These are phyloP conservation scores for Bombus affinis DNA, from an alignment of 1,140 invertebrate genomes.

Conservation along the genomic window DNA sequence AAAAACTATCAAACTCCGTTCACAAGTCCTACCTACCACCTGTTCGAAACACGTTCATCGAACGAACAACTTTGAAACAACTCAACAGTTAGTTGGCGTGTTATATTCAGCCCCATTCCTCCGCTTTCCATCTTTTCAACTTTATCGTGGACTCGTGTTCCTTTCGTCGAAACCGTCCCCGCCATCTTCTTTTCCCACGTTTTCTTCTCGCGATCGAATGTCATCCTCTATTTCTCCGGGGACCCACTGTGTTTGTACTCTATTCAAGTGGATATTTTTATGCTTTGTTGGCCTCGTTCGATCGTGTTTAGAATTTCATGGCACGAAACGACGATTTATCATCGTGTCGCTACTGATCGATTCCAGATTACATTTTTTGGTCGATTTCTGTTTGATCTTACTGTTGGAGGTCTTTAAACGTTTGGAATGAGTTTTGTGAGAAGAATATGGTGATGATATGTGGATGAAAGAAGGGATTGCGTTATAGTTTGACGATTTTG, in stretches of 20 bases:
- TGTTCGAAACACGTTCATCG: slow-evolving; percentile 12
- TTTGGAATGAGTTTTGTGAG: background rate
- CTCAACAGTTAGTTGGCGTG: background rate
- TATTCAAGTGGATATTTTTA: slow-evolving; percentile 22
- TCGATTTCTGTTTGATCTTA: background rate
- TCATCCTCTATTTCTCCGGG: background rate
- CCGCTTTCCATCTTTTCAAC: slow-evolving; percentile 10
- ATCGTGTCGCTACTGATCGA: background rate
- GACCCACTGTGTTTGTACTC: background rate
- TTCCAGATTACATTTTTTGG: background rate
- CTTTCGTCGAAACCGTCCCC: background rate
- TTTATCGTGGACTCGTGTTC: background rate
- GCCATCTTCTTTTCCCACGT: background rate
- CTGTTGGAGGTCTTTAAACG: too few species aligned
- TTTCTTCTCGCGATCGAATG: background rate
- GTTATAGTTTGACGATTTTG: background rate
- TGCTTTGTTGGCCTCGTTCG: background rate
- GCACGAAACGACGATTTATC: slow-evolving; percentile 25
- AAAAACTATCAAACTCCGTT: slow-evolving; percentile 24
- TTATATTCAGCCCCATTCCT: background rate
- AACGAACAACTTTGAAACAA: slow-evolving; percentile 22
- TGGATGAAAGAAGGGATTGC: background rate
- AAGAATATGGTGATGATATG: too few species aligned
- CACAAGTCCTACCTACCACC: background rate
- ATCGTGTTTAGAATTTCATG: slow-evolving; percentile 17